Percentiles rank a stretch among this genome's conserved stretches.
These are phyloP conservation scores for Melanaphis sacchari DNA, from an alignment of 1,140 invertebrate species.

Conservation along the genomic window DNA sequence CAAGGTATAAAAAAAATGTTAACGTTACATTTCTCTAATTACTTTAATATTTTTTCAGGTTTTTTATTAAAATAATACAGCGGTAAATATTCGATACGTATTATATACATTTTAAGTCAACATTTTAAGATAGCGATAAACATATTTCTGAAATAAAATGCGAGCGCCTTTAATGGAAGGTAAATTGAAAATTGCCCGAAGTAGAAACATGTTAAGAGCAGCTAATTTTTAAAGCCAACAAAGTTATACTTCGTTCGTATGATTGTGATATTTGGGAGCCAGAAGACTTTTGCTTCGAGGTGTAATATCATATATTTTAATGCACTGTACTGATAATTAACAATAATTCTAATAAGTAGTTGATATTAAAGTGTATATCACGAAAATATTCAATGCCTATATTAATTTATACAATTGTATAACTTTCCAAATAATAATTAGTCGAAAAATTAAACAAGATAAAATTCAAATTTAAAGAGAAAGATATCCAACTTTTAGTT, in stretches of 20 bases:
- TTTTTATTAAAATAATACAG: not conserved
- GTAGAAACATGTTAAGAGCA: not conserved
- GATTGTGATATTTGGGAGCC: not conserved
- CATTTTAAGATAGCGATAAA: not conserved
- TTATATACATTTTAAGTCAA: not conserved
- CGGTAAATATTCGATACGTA: not conserved
- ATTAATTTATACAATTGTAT: not conserved
- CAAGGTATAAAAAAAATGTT: not conserved
- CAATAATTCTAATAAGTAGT: not conserved
- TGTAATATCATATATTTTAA: not conserved
- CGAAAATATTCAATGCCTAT: not conserved
- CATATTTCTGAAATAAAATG: too few species aligned
- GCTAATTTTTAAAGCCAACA: not conserved
- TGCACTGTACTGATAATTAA: not conserved
- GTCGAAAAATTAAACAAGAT: not conserved
- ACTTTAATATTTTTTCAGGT: not conserved
- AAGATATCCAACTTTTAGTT: not conserved
- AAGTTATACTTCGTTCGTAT: not conserved
- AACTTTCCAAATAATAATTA: not conserved
- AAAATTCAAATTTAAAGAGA: not conserved
- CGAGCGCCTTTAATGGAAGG: not conserved
- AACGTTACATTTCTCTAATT: not conserved
- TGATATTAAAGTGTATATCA: not conserved
- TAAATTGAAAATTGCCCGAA: not conserved
- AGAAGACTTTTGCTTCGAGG: not conserved